Evolutionary conservation across 1,140 invertebrate genomes (phyloP), one percentile per base, ranked within the genome.

Genomic region (Macrobrachium nipponense): DNA sequence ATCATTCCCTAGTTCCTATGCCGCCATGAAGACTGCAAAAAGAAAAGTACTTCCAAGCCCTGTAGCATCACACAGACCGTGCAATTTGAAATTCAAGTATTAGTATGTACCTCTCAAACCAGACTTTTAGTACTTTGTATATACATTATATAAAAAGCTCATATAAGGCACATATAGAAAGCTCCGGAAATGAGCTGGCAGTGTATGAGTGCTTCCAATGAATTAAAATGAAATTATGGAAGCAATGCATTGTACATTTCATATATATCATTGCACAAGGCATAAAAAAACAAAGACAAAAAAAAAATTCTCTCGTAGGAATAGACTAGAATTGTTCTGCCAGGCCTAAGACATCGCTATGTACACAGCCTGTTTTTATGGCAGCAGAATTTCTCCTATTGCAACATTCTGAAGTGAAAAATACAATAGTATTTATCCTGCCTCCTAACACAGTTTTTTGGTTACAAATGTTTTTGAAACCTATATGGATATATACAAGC

Each of bases 321-420:
- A 61, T 80, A 86, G 84, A 86, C 84, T 86, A 86, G 84, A 85
- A 61, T 86, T 70, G 76, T 86, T 85, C 79, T 85, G 20, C 70
- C 59, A 86, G 76, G 66, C 76, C 70, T 36, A 80, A 68, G 70
- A 77, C 72, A 82, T 76, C 36, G 51, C 14, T 84, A 80, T 86
- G 36, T 86, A 80, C 77, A 86, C 59, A 51, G 84, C 84, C 84
- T 80, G 78, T 80, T 17, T 76, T 27, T 17, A 59, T 60, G 66
- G 59, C 83, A 85, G 36, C 27, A 79, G 70, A 20, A 68, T 70
- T 68, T 27, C 66, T 51, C 83, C 61, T 36, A 59, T 58, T 64
- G 36, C 61, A 64, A 61, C 58, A 62, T 68, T 68, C 51, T 51
- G 12, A 51, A 51, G 51, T 51, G 51, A 51, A 51, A 51, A 51